Percentiles rank a stretch among this genome's conserved stretches.
phyloP scores from a whole-genome alignment of 2,113 vertebrate genomes.

The Xiphophorus couchianus region DNA sequence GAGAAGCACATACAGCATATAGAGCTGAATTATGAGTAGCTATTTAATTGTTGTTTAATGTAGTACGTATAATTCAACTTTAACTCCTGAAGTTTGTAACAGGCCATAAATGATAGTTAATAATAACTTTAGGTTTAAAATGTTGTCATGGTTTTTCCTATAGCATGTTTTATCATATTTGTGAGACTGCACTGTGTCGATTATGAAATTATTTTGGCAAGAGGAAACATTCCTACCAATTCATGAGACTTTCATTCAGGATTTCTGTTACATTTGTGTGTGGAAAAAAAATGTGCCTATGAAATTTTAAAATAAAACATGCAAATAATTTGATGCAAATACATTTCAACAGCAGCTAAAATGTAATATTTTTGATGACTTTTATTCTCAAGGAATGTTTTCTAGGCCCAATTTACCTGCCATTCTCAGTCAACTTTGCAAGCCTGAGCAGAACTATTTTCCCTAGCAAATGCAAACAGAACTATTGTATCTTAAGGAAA shows the following conservation, averaged over 20 bases:
- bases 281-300: slow-evolving; percentile 11
- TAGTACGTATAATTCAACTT: slow-evolving; percentile 45
- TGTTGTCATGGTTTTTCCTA: slow-evolving; percentile 21
- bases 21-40: slow-evolving; percentile 65
- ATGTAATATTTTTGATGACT: background rate
- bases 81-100: slow-evolving; percentile 41
- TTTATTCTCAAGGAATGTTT: slow-evolving; percentile 21
- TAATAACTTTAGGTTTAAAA: slow-evolving; percentile 30
- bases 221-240: slow-evolving; percentile 7
- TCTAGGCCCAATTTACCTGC: slow-evolving; percentile 13
- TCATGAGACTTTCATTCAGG: slow-evolving; percentile 19
- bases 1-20: slow-evolving; percentile 69
- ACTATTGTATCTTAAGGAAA: slow-evolving; percentile 35
- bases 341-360: slow-evolving; percentile 1
- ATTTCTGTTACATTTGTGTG: slow-evolving; percentile 2
- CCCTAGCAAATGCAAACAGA: slow-evolving; percentile 17
- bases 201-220: slow-evolving; percentile 15
- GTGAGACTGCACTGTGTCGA: slow-evolving; percentile 33
- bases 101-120: slow-evolving; percentile 25
- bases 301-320: background rate
- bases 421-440: slow-evolving; percentile 5
- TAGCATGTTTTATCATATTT: slow-evolving; percentile 30
- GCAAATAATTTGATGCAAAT: background rate
- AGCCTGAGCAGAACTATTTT: slow-evolving; percentile 25
- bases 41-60: slow-evolving; percentile 70